Base-by-base conservation (phyloP, 2,797 vertebrate species). In the Xenentodon cancila region DNA sequence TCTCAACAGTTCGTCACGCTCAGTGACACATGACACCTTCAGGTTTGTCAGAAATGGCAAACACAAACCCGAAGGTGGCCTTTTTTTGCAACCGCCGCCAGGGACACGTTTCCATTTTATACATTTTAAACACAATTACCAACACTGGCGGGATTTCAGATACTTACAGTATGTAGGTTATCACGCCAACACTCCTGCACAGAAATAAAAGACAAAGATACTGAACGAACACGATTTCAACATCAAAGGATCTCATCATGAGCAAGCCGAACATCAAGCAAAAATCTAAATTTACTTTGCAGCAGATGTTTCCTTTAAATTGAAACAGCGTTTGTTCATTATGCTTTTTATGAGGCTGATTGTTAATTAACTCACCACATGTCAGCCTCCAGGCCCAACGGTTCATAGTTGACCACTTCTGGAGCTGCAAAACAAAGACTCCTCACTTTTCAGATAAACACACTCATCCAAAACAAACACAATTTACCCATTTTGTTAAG, bases 321-420 rank as follows among this genome's bases (percentile, higher is more conserved):
- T 44, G 40, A 48, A 65, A 66, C 46, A 50, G 67, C 47, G 25
- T 9, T 25, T 66, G 27, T 69, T 11, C 32, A 54, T 20, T 13
- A 53, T 12, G 20, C 16, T 65, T 3, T 32, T 0, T 43, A 17
- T 13, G 9, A 19, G 54, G 25, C 51, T 37, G 64, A 73, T 2
- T 27, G 48, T 61, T 43, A 59, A 40, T 54, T 63, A 53, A 70
- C 97, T 96, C 92, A 99, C 97, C 97, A 99, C 97, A 99, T 99
- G 90, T 99, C 97, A 50, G 97, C 97, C 91, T 99, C 97, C 64
- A 99, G 94, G 75, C 97, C 97, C 76, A 99, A 89, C 45, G 97
- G 96, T 65, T 99, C 97, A 83, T 98, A 99, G 92, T 99, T 99
- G 59, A 99, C 97, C 57, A 99, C 96, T 90, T 99, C 97, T 77